Percentiles rank a stretch among this genome's conserved stretches.
Conservation (phyloP, 2,888 invertebrate species). For the Tribolium freemani region DNA sequence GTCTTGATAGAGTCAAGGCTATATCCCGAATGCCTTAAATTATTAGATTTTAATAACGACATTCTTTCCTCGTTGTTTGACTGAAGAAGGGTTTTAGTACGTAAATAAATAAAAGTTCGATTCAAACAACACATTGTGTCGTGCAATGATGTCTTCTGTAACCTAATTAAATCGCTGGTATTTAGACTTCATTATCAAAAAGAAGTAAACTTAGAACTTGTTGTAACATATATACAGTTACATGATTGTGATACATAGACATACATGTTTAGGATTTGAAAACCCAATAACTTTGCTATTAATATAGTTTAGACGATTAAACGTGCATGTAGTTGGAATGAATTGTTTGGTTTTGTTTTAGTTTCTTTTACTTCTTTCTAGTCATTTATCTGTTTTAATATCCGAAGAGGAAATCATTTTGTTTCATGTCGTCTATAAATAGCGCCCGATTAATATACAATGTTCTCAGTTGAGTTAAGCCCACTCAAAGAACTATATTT, state of each 20-base stretch:
- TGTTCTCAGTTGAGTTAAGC: not conserved
- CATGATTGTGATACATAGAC: conserved; percentile 32
- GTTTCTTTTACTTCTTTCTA: conserved; percentile 15
- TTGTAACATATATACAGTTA: conserved; percentile 29
- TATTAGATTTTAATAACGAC: conserved; percentile 19
- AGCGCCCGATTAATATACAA: not conserved
- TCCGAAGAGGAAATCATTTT: not conserved
- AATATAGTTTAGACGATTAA: conserved; percentile 29
- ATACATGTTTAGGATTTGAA: conserved; percentile 17
- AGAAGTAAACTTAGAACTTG: conserved; percentile 1
- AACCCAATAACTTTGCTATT: conserved; percentile 31
- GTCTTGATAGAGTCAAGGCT: conserved; percentile 16
- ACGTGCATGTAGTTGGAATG: not conserved
- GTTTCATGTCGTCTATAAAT: not conserved
- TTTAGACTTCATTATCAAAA: not conserved
- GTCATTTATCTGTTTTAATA: conserved; percentile 9
- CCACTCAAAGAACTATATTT: conserved; percentile 14
- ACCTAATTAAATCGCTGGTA: not conserved
- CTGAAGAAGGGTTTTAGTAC: conserved; percentile 27
- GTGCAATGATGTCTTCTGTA: conserved; percentile 2
- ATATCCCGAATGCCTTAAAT: conserved; percentile 28
- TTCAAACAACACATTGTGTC: too few species aligned
- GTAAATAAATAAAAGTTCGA: too few species aligned
- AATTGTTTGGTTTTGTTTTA: conserved; percentile 1
- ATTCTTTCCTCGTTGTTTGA: conserved; percentile 26